Percentiles rank a stretch among this genome's conserved stretches.
These are phyloP conservation scores for Brachionus paranguensis DNA, from an alignment of 1,140 invertebrate genomes.

Conservation along the genomic window DNA sequence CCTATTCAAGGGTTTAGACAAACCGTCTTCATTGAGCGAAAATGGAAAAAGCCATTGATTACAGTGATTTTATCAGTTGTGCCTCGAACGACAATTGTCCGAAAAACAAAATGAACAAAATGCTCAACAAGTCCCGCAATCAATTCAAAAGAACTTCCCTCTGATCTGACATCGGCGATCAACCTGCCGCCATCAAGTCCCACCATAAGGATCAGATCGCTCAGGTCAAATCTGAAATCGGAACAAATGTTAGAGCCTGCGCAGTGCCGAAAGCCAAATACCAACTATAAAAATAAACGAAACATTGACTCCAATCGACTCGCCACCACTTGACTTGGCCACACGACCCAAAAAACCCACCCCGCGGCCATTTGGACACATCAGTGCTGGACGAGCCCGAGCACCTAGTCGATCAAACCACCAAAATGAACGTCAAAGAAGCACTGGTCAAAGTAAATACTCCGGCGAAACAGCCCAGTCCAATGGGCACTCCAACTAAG, in stretches of 20 bases:
- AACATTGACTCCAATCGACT: not conserved
- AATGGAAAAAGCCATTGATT: constrained; percentile 16
- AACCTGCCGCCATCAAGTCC: not conserved
- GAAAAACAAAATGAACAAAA: not conserved
- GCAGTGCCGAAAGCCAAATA: not conserved
- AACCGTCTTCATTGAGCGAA: constrained; percentile 23
- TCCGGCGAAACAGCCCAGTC: not conserved
- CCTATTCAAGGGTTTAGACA: constrained; percentile 13
- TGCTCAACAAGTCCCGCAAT: not conserved
- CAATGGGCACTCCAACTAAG: not conserved
- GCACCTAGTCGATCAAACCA: not conserved
- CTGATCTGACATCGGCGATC: not conserved
- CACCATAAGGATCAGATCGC: not conserved
- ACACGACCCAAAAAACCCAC: constrained; percentile 20
- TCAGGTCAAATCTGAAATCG: not conserved
- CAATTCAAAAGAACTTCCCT: not conserved
- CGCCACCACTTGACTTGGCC: not conserved
- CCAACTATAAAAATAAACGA: not conserved
- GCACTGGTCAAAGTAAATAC: not conserved
- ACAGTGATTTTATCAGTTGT: not conserved
- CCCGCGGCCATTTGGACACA: not conserved
- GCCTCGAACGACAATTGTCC: not conserved
- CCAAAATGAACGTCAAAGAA: constrained; percentile 15
- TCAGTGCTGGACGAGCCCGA: not conserved
- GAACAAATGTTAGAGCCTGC: not conserved